Evolutionary conservation across 2,888 invertebrate genomes (phyloP), one percentile per base, ranked within the genome.

Genomic region (Epistrophe grossulariae): DNA sequence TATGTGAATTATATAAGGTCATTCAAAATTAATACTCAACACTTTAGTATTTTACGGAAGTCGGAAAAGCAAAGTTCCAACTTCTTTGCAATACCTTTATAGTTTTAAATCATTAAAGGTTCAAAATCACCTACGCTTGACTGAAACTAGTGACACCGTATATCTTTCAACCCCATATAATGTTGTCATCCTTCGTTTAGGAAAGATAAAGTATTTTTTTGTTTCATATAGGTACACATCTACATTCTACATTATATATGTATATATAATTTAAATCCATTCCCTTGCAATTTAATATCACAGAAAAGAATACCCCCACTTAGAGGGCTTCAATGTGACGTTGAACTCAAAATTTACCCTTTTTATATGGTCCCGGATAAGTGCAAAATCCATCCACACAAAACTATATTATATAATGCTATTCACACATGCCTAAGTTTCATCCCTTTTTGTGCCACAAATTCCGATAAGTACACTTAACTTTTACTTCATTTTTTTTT

Each of bases 271-370:
- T 35, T 9, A 45, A 59, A 35, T 48, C 50, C 40, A 52, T 31
- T 70, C 40, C 17, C 9, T 70, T 28, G 85, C 48, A 82, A 85
- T 28, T 28, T 45, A 62, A 85, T 82, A 77, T 50, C 8, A 45
- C 66, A 28, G 62, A 19, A 40, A 19, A 40, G 60, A 62, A 40
- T 62, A 35, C 17, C 50, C 55, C 43, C 57, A 82, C 85, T 85
- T 85, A 40, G 38, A 74, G 24, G 82, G 85, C 52, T 85, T 85
- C 85, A 38, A 38, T 55, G 71, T 82, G 78, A 43, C 78, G 82
- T 82, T 78, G 73, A 85, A 82, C 85, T 71, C 62, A 38, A 72
- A 64, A 59, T 70, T 78, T 64, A 62, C 64, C 80, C 79, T 66
- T 55, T 52, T 64, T 24, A 24, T 24, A 60, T 11, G 28, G 52